Percentiles rank a stretch among this genome's conserved stretches.
Conservation (phyloP, 2,113 vertebrate species). For the Catharus bicknelli region DNA sequence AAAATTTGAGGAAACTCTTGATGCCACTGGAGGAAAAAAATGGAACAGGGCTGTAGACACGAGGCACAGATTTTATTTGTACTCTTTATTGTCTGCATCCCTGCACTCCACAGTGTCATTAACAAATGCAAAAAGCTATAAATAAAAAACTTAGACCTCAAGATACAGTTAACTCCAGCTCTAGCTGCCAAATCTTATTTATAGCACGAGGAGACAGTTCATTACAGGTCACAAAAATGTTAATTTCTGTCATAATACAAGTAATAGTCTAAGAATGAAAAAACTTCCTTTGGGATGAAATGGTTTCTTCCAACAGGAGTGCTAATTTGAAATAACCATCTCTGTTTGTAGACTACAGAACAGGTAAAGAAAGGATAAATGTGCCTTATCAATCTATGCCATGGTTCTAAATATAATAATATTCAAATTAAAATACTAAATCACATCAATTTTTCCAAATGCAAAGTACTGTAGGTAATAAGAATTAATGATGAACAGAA, state of each 20-base stretch:
- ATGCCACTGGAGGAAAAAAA: not conserved
- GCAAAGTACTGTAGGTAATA: not conserved
- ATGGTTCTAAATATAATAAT: not conserved
- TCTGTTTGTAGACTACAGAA: not conserved
- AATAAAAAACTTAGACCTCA: not conserved
- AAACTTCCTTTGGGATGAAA: not conserved
- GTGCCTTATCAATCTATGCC: not conserved
- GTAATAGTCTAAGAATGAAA: not conserved
- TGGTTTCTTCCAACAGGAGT: not conserved
- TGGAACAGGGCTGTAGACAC: not conserved
- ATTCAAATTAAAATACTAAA: not conserved
- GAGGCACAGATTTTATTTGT: not conserved
- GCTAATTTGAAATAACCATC: not conserved
- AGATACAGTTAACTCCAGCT: not conserved
- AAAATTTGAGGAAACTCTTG: constrained; percentile 32
- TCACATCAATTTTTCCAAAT: not conserved
- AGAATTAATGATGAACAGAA: not conserved
- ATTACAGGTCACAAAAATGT: constrained; percentile 22
- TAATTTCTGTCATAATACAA: constrained; percentile 21
- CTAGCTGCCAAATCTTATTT: not conserved
- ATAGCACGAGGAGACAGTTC: not conserved
- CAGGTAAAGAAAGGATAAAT: not conserved
- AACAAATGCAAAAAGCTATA: not conserved
- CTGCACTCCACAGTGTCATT: not conserved
- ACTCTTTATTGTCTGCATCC: not conserved